phyloP scores from a whole-genome alignment of 37 sponge, comb jelly and placozoan species.

The Crambe crambe region DNA sequence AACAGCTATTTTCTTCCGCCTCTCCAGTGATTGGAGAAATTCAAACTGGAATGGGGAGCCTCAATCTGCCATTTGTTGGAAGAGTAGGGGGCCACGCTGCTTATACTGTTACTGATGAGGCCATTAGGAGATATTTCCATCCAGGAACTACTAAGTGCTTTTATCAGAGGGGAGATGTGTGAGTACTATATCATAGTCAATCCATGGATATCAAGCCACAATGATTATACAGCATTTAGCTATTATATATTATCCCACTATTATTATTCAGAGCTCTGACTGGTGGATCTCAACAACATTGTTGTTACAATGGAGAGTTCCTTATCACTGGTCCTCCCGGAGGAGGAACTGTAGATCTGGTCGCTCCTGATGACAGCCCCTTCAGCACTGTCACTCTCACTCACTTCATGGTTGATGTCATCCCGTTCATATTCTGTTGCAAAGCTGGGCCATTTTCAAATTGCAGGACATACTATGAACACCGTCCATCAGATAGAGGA shows the following conservation, averaged over 20 bases:
- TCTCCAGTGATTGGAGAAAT: slow-evolving; percentile 15
- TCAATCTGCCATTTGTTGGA: not conserved
- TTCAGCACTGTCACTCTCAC: too few species aligned
- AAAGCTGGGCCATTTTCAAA: slow-evolving; percentile 29
- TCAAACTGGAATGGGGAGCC: not conserved
- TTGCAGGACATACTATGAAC: slow-evolving; percentile 45
- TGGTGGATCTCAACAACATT: slow-evolving; percentile 55
- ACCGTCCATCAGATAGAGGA: slow-evolving; percentile 54
- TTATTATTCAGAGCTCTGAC: slow-evolving; percentile 8
- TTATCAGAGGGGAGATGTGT: slow-evolving; percentile 1
- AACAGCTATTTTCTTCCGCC: not conserved
- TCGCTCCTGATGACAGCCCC: slow-evolving; percentile 17
- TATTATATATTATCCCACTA: too few species aligned
- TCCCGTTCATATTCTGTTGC: slow-evolving; percentile 52
- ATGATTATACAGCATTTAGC: too few species aligned
- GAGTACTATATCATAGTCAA: not conserved
- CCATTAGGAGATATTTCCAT: slow-evolving; percentile 11
- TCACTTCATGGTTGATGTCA: slow-evolving; percentile 35
- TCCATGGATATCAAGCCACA: too few species aligned
- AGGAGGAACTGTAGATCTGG: slow-evolving; percentile 44
- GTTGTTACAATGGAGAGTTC: slow-evolving; percentile 44
- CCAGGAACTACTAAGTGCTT: slow-evolving; percentile 16
- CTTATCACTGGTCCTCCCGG: slow-evolving; percentile 42
- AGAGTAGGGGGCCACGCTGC: not conserved
- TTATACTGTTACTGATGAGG: slow-evolving; percentile 3